These are phyloP conservation scores for Sapayoa aenigma DNA, from an alignment of 2,113 vertebrate species.

Conservation along the genomic window DNA sequence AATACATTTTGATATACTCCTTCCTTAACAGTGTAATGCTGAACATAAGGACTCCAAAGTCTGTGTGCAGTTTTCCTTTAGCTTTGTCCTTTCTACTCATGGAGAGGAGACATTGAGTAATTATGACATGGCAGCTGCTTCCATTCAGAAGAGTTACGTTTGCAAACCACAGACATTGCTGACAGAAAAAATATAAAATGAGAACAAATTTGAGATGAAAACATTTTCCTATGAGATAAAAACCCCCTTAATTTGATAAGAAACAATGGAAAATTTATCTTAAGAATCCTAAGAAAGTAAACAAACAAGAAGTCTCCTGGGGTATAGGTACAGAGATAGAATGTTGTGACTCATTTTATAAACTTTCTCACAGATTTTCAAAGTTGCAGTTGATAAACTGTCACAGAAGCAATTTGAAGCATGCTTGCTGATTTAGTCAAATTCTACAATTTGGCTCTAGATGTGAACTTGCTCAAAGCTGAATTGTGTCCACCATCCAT, in stretches of 20 bases:
- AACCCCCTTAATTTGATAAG: neutral
- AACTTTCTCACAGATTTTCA: neutral
- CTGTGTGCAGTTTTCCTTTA: neutral
- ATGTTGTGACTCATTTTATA: neutral
- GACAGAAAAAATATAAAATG: neutral
- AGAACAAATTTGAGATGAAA: neutral
- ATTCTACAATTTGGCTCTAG: neutral
- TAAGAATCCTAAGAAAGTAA: neutral
- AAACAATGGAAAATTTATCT: neutral
- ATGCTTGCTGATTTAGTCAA: neutral
- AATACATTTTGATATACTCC: slow-evolving; percentile 11
- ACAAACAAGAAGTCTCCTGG: neutral
- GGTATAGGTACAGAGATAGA: neutral
- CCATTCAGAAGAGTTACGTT: neutral
- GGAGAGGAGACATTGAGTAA: neutral
- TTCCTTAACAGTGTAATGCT: neutral
- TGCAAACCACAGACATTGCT: neutral
- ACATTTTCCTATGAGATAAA: neutral
- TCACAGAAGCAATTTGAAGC: neutral
- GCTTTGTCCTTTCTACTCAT: neutral
- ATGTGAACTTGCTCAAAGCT: neutral
- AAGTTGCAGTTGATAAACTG: neutral
- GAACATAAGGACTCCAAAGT: slow-evolving; percentile 5
- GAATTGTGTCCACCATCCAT: neutral
- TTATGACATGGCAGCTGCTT: slow-evolving; percentile 40